A percentile compares a stretch with the other conserved stretches of the same genome.
phyloP scores from a whole-genome alignment of 2,888 invertebrate genomes.

The Acholoe squamosa region DNA sequence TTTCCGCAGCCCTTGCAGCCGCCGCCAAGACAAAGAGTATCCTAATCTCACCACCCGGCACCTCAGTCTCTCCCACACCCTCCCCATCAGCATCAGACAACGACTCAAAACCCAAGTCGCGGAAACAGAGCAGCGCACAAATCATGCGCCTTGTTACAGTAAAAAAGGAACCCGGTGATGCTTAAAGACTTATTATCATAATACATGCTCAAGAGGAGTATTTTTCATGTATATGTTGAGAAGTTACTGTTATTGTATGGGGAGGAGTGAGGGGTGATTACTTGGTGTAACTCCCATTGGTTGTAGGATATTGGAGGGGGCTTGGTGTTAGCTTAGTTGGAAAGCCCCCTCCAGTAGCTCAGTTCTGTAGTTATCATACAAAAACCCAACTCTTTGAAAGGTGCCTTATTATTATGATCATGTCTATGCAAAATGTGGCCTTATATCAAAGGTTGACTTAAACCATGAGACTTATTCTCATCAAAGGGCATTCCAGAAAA shows the following conservation, averaged over 20 bases:
- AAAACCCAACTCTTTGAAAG: neutral
- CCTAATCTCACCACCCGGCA: neutral
- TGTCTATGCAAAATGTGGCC: slow-evolving; percentile 2
- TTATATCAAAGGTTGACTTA: neutral
- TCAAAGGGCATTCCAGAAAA: neutral
- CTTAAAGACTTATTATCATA: neutral
- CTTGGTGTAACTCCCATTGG: neutral
- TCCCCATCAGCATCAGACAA: neutral
- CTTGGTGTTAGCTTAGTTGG: neutral
- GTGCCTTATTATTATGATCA: neutral
- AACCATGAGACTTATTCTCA: neutral
- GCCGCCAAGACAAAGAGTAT: neutral
- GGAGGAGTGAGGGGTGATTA: neutral
- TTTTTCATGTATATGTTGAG: neutral
- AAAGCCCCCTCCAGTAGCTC: neutral
- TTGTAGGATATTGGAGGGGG: too few species aligned
- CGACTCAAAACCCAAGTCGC: slow-evolving; percentile 6
- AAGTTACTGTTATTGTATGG: neutral
- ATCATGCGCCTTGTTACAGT: slow-evolving; percentile 3
- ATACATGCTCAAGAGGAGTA: neutral
- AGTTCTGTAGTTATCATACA: neutral
- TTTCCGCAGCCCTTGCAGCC: neutral
- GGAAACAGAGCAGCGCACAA: slow-evolving; percentile 46
- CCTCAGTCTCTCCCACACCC: neutral
- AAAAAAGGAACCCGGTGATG: neutral